These are phyloP conservation scores for Planococcus citri DNA, from an alignment of 1,140 invertebrate genomes.

Conservation along the genomic window DNA sequence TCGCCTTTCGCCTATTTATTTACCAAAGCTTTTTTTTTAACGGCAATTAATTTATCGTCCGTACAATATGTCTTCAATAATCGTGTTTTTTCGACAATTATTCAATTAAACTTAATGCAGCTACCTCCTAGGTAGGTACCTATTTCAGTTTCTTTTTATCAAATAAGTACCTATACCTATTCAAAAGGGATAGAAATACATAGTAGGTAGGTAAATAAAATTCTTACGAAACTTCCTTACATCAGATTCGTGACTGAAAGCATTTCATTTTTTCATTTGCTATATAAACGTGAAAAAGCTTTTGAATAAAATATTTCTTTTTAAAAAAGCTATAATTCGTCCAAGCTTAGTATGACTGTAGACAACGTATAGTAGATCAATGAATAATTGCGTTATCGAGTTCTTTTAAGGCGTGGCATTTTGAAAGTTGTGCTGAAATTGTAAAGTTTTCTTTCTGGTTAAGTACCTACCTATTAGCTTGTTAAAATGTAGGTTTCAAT, in stretches of 20 bases:
- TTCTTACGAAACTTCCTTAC: not conserved
- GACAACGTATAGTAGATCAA: not conserved
- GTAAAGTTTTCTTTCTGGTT: not conserved
- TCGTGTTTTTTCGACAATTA: not conserved
- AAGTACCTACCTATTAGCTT: no score
- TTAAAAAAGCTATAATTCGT: not conserved
- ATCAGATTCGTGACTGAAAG: not conserved
- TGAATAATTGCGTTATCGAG: not conserved
- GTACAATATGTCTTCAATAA: not conserved
- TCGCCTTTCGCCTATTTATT: not conserved
- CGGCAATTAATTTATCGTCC: not conserved
- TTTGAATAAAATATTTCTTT: slow-evolving; percentile 1
- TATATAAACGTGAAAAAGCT: not conserved
- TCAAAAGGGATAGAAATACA: not conserved
- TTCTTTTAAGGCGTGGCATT: not conserved
- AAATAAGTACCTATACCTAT: not conserved
- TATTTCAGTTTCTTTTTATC: no score
- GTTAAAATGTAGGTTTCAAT: no score
- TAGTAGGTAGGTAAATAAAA: not conserved
- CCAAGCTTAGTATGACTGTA: not conserved
- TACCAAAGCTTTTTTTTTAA: not conserved
- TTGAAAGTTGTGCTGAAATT: not conserved
- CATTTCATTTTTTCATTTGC: not conserved
- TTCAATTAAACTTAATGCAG: no score
- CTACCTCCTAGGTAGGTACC: no score